phyloP scores from a whole-genome alignment of 2,888 invertebrate genomes.

The Perizoma flavofasciatum region DNA sequence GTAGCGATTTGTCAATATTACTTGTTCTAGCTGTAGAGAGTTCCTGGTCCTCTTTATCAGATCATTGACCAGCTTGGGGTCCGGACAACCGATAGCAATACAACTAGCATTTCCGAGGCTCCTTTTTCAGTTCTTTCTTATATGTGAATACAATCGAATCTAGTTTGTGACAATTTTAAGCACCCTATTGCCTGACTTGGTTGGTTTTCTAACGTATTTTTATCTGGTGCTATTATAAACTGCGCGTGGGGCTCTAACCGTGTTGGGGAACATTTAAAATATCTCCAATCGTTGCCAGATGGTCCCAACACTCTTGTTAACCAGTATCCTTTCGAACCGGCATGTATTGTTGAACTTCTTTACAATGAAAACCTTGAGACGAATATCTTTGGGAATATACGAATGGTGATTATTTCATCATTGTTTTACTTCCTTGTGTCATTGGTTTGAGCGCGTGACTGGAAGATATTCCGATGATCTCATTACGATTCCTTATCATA shows the following conservation, averaged over 20 bases:
- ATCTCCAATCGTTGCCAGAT: conserved; percentile 31
- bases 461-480: conserved; percentile 3
- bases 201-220: conserved; percentile 16
- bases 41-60: too few relatives aligned
- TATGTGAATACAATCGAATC: too few relatives aligned
- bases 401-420: neutral
- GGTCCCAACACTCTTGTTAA: conserved; percentile 20
- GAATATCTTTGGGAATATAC: conserved; percentile 1
- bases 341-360: conserved; percentile 8
- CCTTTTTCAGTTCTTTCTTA: too few relatives aligned
- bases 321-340: neutral
- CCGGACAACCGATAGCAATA: too few relatives aligned
- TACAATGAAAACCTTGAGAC: neutral
- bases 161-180: too few relatives aligned
- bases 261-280: conserved; percentile 21
- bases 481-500: conserved; percentile 2
- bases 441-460: conserved; percentile 5
- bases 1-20: too few relatives aligned
- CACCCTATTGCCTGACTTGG: neutral
- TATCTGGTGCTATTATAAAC: conserved; percentile 27
- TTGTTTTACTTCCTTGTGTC: conserved; percentile 16
- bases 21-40: too few relatives aligned
- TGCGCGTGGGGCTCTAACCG: conserved; percentile 24
- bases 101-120: too few relatives aligned
- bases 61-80: too few relatives aligned